Conservation (phyloP, 2,888 invertebrate genomes). For the Ernsta delagoae region DNA sequence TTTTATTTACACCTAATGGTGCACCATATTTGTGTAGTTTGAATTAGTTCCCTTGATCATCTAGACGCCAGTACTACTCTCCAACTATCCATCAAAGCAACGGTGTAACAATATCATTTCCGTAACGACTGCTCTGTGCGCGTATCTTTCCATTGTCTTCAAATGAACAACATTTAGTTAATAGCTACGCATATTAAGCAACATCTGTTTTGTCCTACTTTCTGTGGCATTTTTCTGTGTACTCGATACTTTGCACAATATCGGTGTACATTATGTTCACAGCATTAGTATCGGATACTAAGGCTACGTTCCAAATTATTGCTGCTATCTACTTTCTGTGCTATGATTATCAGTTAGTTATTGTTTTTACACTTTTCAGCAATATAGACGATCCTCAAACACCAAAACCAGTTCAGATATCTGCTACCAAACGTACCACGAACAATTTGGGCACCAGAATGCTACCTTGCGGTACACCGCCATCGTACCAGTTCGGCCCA, state of each 20-base stretch:
- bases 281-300: background rate
- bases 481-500: constrained; percentile 1
- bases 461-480: constrained; percentile 21
- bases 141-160: constrained; percentile 30
- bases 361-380: background rate
- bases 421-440: too few species aligned
- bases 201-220: constrained; percentile 20
- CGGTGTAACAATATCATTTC: constrained; percentile 27
- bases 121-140: constrained; percentile 29
- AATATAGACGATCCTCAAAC: too few species aligned
- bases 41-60: constrained; percentile 11
- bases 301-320: background rate
- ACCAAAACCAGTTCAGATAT: too few species aligned
- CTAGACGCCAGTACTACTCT: constrained; percentile 5
- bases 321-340: background rate
- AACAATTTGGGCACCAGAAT: background rate
- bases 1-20: too few species aligned
- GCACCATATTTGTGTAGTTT: too few species aligned
- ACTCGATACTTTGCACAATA: background rate
- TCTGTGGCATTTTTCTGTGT: background rate
- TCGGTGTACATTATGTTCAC: background rate
- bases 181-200: constrained; percentile 26
- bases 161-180: constrained; percentile 37
- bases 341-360: background rate
- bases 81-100: constrained; percentile 4